phyloP scores from a whole-genome alignment of 1,140 invertebrate species.

The Brachionus koreanus region DNA sequence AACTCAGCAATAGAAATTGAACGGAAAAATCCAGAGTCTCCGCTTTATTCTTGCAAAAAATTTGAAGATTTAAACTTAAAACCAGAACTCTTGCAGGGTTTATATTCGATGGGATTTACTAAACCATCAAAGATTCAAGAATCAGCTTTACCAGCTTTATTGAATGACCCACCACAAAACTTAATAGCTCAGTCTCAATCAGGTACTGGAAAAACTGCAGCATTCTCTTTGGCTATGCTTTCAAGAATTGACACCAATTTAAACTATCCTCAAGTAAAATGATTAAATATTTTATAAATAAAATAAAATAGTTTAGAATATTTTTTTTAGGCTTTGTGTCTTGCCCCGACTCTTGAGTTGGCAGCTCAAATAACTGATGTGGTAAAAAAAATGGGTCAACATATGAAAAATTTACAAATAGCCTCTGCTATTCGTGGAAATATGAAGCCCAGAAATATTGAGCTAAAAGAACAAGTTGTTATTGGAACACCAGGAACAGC shows the following conservation, averaged over 20 bases:
- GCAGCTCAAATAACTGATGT: slow-evolving; percentile 95
- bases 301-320: slow-evolving; percentile 46
- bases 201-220: slow-evolving; percentile 97
- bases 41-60: slow-evolving; percentile 84
- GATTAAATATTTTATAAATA: not conserved
- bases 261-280: slow-evolving; percentile 76
- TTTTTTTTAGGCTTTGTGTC: slow-evolving; percentile 69
- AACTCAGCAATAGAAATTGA: slow-evolving; percentile 81
- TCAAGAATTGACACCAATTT: slow-evolving; percentile 76
- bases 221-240: slow-evolving; percentile 95
- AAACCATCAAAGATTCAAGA: slow-evolving; percentile 96
- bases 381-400: slow-evolving; percentile 82
- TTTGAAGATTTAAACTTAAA: slow-evolving; percentile 90
- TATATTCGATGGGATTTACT: slow-evolving; percentile 94
- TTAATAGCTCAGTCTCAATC: slow-evolving; percentile 98
- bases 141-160: slow-evolving; percentile 82
- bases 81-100: slow-evolving; percentile 81
- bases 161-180: slow-evolving; percentile 91
- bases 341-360: slow-evolving; percentile 94
- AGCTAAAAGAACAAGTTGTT: slow-evolving; percentile 80
- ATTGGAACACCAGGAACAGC: slow-evolving; percentile 70
- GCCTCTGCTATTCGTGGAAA: slow-evolving; percentile 81
- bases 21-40: slow-evolving; percentile 83
- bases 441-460: slow-evolving; percentile 51
- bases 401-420: slow-evolving; percentile 81